Conservation (phyloP, 2,113 vertebrate genomes). For the Cyprinodon variegatus region DNA sequence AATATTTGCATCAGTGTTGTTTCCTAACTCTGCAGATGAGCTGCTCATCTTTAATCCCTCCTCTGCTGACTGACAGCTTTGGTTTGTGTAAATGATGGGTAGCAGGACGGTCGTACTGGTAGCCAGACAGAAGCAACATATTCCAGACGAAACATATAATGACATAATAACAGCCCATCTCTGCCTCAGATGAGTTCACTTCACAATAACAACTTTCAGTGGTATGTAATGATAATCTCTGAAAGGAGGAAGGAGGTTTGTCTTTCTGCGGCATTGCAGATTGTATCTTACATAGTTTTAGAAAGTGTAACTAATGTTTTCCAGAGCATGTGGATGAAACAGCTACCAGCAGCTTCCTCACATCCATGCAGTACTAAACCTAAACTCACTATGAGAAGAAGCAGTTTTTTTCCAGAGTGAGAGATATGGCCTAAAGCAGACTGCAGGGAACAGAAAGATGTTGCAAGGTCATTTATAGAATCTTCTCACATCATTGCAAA, state of each 20-base stretch:
- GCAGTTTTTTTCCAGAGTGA: neutral
- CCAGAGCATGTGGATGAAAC: neutral
- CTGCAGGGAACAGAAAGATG: constrained; percentile 8
- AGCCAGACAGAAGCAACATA: constrained; percentile 36
- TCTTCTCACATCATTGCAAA: neutral
- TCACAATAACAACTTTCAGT: constrained; percentile 58
- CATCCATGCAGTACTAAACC: neutral
- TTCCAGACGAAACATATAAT: constrained; percentile 59
- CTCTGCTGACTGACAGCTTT: constrained; percentile 47
- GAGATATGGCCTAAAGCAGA: neutral
- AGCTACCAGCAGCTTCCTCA: neutral
- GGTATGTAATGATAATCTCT: constrained; percentile 35
- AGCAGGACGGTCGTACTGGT: constrained; percentile 11
- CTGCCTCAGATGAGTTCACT: constrained; percentile 52
- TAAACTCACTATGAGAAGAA: constrained; percentile 5
- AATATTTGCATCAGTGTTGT: constrained; percentile 23
- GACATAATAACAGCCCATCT: constrained; percentile 61
- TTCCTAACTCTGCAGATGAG: constrained; percentile 33
- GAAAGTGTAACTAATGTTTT: constrained; percentile 1
- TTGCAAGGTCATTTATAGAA: constrained; percentile 6
- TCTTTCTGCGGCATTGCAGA: constrained; percentile 14
- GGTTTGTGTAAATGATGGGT: constrained; percentile 41
- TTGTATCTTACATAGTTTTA: neutral
- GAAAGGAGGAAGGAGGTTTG: constrained; percentile 23
- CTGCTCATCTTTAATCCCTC: constrained; percentile 47